Conservation (phyloP, 2,888 invertebrate species). For the Cosmopolites sordidus region DNA sequence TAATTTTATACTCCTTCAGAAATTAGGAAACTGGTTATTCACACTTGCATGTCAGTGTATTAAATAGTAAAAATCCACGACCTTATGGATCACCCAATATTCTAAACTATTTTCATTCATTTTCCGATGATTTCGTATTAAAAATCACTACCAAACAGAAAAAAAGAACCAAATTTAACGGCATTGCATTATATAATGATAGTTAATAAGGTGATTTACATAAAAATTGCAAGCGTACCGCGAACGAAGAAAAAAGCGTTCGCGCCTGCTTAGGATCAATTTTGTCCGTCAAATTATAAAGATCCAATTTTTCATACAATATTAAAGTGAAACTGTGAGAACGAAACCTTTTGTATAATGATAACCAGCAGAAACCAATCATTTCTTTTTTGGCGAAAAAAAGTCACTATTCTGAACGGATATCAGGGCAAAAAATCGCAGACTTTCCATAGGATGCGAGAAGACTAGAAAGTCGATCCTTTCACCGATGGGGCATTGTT, state of each 20-base stretch:
- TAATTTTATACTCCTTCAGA: too few relatives aligned
- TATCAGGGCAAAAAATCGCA: slow-evolving; percentile 16
- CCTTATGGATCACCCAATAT: too few relatives aligned
- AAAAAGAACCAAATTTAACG: too few relatives aligned
- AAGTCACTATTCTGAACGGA: background rate
- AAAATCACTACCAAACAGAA: too few relatives aligned
- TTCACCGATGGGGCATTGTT: slow-evolving; percentile 10
- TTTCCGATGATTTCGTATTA: too few relatives aligned
- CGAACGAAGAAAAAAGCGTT: slow-evolving; percentile 2
- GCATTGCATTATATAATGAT: too few relatives aligned
- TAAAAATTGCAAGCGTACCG: slow-evolving; percentile 4
- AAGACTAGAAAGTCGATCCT: slow-evolving; percentile 20
- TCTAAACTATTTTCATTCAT: too few relatives aligned
- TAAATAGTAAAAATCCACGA: too few relatives aligned
- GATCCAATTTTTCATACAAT: slow-evolving; percentile 27
- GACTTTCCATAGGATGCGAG: slow-evolving; percentile 30
- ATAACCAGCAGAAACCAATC: slow-evolving; percentile 13
- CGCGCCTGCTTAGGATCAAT: slow-evolving; percentile 5
- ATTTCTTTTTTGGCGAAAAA: background rate
- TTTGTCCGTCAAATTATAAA: slow-evolving; percentile 18
- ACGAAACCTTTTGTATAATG: slow-evolving; percentile 13
- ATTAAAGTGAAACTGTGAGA: slow-evolving; percentile 33
- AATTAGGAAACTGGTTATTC: too few relatives aligned
- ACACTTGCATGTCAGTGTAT: too few relatives aligned
- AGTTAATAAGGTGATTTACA: slow-evolving; percentile 5